A percentile compares a stretch with the other conserved stretches of the same genome.
Conservation (phyloP, 30 jellyfish, hydroid and myxozoan genomes). For the Sanderia malayensis region DNA sequence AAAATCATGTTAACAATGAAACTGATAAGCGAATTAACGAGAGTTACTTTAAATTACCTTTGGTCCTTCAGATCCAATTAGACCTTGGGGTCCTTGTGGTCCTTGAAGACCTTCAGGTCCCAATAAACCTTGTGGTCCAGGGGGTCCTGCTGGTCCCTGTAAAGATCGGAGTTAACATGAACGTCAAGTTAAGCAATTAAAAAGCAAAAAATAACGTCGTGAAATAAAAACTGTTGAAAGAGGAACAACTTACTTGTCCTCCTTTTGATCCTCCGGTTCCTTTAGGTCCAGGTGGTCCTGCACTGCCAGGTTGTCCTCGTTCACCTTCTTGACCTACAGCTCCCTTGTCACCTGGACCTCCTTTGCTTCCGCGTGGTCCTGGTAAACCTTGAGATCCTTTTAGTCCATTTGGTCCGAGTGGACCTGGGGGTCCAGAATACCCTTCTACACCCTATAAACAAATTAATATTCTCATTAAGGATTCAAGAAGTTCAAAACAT, state of each 20-base stretch:
- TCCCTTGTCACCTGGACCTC: constrained; percentile 81
- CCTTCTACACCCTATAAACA: constrained; percentile 36
- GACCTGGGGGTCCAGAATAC: constrained; percentile 56
- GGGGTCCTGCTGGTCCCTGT: constrained; percentile 89
- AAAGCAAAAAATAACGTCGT: too few species aligned
- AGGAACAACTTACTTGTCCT: constrained; percentile 23
- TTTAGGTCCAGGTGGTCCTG: constrained; percentile 78
- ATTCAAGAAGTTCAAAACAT: too few species aligned
- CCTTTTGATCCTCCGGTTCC: constrained; percentile 88
- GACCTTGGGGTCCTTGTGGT: constrained; percentile 92
- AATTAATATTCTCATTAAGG: too few species aligned
- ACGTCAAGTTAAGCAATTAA: too few species aligned
- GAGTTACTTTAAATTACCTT: too few species aligned
- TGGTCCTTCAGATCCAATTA: constrained; percentile 61
- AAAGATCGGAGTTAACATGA: too few species aligned
- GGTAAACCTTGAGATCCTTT: constrained; percentile 85
- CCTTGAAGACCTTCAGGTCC: constrained; percentile 91
- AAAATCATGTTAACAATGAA: too few species aligned
- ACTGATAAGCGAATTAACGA: too few species aligned
- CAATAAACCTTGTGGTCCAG: constrained; percentile 87
- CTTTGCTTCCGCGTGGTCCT: constrained; percentile 81
- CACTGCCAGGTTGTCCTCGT: constrained; percentile 75
- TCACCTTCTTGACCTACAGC: constrained; percentile 81
- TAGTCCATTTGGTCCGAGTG: constrained; percentile 82
- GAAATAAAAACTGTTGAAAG: too few species aligned